phyloP scores from a whole-genome alignment of 2,113 vertebrate genomes.

The Microcebus jonahi region DNA sequence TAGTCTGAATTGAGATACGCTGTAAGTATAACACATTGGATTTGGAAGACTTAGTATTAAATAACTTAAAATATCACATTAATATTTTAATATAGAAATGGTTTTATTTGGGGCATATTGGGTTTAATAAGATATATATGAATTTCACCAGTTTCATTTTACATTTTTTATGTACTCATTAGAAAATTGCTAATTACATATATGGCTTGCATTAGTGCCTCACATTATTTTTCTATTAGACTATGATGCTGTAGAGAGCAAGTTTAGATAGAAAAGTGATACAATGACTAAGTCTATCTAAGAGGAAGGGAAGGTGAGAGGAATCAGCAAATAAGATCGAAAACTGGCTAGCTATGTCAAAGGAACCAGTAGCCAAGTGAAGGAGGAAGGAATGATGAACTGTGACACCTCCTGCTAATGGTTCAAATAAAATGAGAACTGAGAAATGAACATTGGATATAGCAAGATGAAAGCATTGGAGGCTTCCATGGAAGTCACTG shows the following conservation, averaged over 20 bases:
- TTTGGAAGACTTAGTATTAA: slow-evolving; percentile 29
- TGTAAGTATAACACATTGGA: not conserved
- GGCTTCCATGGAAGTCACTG: not conserved
- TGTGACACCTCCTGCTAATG: not conserved
- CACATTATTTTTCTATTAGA: not conserved
- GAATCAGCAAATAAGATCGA: slow-evolving; percentile 1
- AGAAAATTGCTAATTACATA: slow-evolving; percentile 18
- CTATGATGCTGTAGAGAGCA: not conserved
- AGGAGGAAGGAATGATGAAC: not conserved
- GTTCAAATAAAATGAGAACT: not conserved
- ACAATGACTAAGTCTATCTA: not conserved
- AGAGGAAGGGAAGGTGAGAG: not conserved
- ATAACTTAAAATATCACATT: slow-evolving; percentile 28
- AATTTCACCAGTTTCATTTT: not conserved
- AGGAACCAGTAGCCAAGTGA: not conserved
- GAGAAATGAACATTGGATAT: not conserved
- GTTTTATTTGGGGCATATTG: not conserved
- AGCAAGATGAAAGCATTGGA: not conserved
- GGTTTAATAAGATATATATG: not conserved
- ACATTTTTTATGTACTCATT: not conserved
- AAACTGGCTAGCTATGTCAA: not conserved
- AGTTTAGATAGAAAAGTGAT: not conserved
- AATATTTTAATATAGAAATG: slow-evolving; percentile 72
- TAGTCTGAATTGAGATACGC: not conserved
- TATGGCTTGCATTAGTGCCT: not conserved